Evolutionary conservation across 2,113 vertebrate genomes (phyloP).

Genomic region (Zosterops hypoxanthus): DNA sequence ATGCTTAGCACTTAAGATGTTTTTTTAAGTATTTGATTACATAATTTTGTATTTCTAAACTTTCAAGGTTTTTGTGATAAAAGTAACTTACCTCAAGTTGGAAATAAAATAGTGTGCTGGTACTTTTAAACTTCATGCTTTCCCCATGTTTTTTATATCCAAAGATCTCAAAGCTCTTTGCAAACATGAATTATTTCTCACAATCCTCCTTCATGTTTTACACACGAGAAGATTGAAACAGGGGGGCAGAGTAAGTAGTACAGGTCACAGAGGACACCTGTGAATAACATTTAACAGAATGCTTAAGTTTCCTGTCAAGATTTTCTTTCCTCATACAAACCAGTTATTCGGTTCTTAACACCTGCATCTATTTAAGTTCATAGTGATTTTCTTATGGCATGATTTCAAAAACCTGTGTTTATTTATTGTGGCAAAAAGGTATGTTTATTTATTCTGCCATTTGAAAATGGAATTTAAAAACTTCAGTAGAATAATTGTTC

Average conservation of each 20-base stretch:
- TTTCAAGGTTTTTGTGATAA: constrained; percentile 34
- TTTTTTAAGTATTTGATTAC: neutral
- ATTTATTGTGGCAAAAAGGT: neutral
- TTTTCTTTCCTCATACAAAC: neutral
- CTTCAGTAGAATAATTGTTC: neutral
- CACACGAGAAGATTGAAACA: constrained; percentile 27
- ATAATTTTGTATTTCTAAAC: neutral
- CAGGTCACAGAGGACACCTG: constrained; percentile 63
- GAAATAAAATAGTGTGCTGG: neutral
- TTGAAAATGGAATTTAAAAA: neutral
- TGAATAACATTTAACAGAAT: constrained; percentile 23
- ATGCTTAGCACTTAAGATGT: neutral
- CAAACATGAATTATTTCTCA: constrained; percentile 59
- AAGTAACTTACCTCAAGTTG: neutral
- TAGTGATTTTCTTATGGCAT: neutral
- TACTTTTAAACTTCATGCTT: neutral
- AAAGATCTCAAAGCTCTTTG: constrained; percentile 47
- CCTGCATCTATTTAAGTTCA: neutral
- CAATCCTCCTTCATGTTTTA: constrained; percentile 39
- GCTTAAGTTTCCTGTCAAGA: neutral
- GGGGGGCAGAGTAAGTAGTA: constrained; percentile 57
- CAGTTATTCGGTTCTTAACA: neutral
- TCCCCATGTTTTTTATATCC: neutral
- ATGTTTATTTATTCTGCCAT: neutral
- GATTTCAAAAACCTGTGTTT: neutral